A percentile compares a stretch with the other conserved stretches of the same genome.
Evolutionary conservation across 2,113 vertebrate species (phyloP).

Genomic region (Plecturocebus donacophilus): DNA sequence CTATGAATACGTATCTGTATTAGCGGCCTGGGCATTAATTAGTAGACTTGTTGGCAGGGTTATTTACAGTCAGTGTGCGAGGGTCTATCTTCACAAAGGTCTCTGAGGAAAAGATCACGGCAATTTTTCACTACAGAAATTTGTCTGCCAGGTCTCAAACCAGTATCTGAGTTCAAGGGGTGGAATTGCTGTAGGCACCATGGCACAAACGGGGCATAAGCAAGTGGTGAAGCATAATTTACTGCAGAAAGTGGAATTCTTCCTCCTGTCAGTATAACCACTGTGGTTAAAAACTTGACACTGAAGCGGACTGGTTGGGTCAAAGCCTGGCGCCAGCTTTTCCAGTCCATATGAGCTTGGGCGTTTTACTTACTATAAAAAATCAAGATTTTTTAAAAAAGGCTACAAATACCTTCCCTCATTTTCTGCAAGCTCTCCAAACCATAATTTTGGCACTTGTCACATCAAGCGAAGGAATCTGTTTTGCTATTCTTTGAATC

Average conservation of each 20-base stretch:
- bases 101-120: neutral
- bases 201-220: neutral
- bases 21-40: neutral
- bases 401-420: neutral
- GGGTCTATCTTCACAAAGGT: neutral
- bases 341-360: neutral
- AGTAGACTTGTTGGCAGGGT: too few relatives aligned
- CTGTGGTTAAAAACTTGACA: neutral
- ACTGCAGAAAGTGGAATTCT: neutral
- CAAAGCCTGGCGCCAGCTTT: neutral
- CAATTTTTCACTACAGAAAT: neutral
- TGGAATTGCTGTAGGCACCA: neutral
- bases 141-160: neutral
- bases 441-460: neutral
- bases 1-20: neutral
- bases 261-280: neutral
- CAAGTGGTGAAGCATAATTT: neutral
- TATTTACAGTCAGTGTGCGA: neutral
- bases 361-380: neutral
- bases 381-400: neutral
- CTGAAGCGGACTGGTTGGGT: neutral
- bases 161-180: neutral
- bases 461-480: neutral
- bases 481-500: neutral
- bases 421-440: neutral